Evolutionary conservation across 1,140 invertebrate genomes (phyloP).

Genomic region (Diploscapter pachys): DNA sequence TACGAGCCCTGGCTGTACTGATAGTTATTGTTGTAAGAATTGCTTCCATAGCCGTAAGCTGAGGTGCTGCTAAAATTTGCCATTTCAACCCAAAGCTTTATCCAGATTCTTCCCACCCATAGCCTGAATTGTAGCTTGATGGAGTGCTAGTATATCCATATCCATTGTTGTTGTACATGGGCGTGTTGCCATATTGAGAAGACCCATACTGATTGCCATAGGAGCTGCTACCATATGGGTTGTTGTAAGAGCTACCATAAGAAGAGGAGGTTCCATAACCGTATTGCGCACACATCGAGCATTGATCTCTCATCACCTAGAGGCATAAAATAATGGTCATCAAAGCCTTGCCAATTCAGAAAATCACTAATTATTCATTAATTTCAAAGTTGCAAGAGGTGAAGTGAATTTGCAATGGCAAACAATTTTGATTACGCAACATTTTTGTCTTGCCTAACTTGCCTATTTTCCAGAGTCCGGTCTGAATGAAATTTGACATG

Average conservation of each 20-base stretch:
- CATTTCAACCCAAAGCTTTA: too few relatives aligned
- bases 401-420: background rate
- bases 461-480: too few relatives aligned
- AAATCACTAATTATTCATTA: background rate
- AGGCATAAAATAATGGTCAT: background rate
- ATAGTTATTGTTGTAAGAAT: too few relatives aligned
- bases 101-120: too few relatives aligned
- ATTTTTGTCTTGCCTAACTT: too few relatives aligned
- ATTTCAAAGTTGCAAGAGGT: background rate
- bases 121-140: background rate
- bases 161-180: conserved; percentile 6
- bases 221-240: conserved; percentile 16
- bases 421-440: background rate
- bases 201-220: conserved; percentile 20
- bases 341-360: background rate
- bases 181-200: conserved; percentile 2
- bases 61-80: too few relatives aligned
- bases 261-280: background rate
- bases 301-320: background rate
- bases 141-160: conserved; percentile 1
- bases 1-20: too few relatives aligned
- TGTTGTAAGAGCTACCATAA: conserved; percentile 9
- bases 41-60: too few relatives aligned
- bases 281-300: background rate
- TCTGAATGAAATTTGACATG: too few relatives aligned